Base-by-base conservation (phyloP, 2,113 vertebrate genomes). In the Nansenia antarctica region DNA sequence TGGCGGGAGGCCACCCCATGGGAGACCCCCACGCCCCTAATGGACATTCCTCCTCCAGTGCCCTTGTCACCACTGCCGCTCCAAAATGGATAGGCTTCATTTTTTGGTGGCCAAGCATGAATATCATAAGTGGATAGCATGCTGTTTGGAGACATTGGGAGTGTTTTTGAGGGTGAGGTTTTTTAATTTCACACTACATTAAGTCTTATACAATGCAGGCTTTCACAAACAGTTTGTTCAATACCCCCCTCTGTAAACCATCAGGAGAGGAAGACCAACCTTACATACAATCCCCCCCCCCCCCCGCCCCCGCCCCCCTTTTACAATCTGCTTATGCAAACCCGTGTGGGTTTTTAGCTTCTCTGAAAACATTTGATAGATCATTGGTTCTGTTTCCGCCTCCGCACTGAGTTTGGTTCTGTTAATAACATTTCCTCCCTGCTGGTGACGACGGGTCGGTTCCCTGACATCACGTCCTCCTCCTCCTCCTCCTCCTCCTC, bases 171-270 rank as follows among this genome's bases (percentile, higher is more conserved):
- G 49, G 62, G 66, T 76, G 73, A 54, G 20, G 55, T 65, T 81
- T 81, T 81, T 88, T 90, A 85, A 88, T 87, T 90, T 90, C 84
- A 87, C 87, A 88, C 39, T 83, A 86, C 87, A 90, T 88, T 87
- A 87, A 85, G 72, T 84, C 79, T 83, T 83, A 79, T 80, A 85
- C 83, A 86, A 88, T 74, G 82, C 66, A 71, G 74, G 65, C 74
- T 79, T 82, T 70, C 76, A 52, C 69, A 86, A 86, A 87, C 76
- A 75, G 73, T 84, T 85, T 88, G 34, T 68, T 66, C 74, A 65
- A 69, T 70, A 70, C 69, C 79, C 80, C 68, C 73, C 65, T 70
- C 73, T 61, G 71, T 85, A 76, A 75, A 77, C 74, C 77, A 80
- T 83, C 72, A 65, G 27, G 49, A 70, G 39, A 83, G 69, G 80